A percentile compares a stretch with the other conserved stretches of the same genome.
phyloP scores from a whole-genome alignment of 2,797 vertebrate genomes.

The Buceros bicornis region DNA sequence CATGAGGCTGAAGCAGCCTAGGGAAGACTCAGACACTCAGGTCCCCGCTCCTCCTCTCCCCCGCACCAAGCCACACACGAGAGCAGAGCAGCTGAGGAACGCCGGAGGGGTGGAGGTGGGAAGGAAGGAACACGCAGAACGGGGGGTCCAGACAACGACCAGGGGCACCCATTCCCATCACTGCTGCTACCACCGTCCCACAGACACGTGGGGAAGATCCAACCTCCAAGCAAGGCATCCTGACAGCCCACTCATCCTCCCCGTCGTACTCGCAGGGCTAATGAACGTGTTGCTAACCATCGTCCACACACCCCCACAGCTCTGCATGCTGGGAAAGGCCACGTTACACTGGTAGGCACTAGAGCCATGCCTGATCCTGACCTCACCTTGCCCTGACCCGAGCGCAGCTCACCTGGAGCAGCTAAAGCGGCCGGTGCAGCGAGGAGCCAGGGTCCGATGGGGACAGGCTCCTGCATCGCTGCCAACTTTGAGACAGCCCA shows the following conservation, averaged over 20 bases:
- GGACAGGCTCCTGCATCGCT: not conserved
- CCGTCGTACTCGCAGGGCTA: not conserved
- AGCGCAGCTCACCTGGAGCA: not conserved
- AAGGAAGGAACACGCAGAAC: not conserved
- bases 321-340: not conserved
- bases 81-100: not conserved
- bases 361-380: not conserved
- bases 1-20: not conserved
- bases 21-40: not conserved
- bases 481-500: not conserved
- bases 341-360: too few relatives aligned
- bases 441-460: fast-evolving
- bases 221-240: not conserved
- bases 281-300: not conserved
- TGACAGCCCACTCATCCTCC: not conserved
- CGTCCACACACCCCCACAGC: not conserved
- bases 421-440: fast-evolving
- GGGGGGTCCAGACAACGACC: not conserved
- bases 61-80: not conserved
- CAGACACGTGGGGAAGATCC: not conserved
- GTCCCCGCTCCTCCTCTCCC: not conserved
- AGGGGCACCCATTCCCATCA: not conserved
- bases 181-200: fast-evolving
- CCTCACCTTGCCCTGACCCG: not conserved
- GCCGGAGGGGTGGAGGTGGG: fast-evolving